Evolutionary conservation across 2,797 vertebrate genomes (phyloP).

Genomic region (Mallotus villosus): DNA sequence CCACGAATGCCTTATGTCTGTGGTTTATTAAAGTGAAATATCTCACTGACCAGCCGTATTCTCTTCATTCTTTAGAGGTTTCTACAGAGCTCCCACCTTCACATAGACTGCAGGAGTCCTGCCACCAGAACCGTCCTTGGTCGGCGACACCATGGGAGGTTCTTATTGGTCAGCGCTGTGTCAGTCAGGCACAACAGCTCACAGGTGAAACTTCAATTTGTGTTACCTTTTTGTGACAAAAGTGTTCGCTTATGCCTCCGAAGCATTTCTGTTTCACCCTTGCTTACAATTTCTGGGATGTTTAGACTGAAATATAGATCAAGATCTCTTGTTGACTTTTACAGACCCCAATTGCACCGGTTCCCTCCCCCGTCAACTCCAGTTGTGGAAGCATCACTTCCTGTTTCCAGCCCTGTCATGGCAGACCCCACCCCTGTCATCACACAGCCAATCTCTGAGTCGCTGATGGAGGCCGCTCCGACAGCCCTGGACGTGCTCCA

Average conservation of each 20-base stretch:
- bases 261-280: no score
- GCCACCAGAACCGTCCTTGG: slow-evolving; percentile 51
- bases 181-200: slow-evolving; percentile 72
- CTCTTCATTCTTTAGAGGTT: slow-evolving; percentile 41
- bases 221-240: background rate
- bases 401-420: slow-evolving; percentile 21
- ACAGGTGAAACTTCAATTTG: slow-evolving; percentile 55
- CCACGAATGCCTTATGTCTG: background rate
- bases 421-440: slow-evolving; percentile 32
- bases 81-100: slow-evolving; percentile 64
- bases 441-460: slow-evolving; percentile 46
- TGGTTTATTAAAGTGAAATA: background rate
- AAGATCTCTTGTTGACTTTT: background rate
- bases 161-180: slow-evolving; percentile 64
- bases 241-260: no score
- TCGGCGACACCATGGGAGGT: slow-evolving; percentile 51
- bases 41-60: background rate
- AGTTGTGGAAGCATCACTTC: slow-evolving; percentile 17
- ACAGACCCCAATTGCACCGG: slow-evolving; percentile 43
- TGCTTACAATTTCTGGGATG: no score
- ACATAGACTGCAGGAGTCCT: slow-evolving; percentile 52
- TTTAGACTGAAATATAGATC: background rate
- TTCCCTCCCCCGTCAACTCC: slow-evolving; percentile 32
- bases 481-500: slow-evolving; percentile 70
- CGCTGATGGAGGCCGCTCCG: slow-evolving; percentile 57